Conservation (phyloP, 2,113 vertebrate species). For the Rhinoderma darwinii region DNA sequence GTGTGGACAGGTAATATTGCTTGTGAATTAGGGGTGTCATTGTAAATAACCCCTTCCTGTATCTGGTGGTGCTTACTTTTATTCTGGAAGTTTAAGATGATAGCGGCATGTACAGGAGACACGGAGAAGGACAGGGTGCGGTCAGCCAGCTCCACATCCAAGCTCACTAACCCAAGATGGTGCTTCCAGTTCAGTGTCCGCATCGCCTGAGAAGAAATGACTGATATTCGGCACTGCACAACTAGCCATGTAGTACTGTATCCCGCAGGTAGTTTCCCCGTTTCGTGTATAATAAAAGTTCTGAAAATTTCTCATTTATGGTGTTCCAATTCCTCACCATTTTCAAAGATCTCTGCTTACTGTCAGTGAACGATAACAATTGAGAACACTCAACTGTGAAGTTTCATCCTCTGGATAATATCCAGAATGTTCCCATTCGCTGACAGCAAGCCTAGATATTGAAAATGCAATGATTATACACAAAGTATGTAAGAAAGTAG, state of each 20-base stretch:
- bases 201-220: slow-evolving; percentile 83
- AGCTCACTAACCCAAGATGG: slow-evolving; percentile 89
- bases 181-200: slow-evolving; percentile 97
- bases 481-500: not conserved
- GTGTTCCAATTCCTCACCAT: no score
- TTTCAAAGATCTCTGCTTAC: no score
- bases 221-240: no score
- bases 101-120: slow-evolving; percentile 90
- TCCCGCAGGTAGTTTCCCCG: no score
- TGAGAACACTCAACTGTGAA: no score
- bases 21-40: no score
- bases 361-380: no score
- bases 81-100: slow-evolving; percentile 94
- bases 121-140: slow-evolving; percentile 89
- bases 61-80: slow-evolving; percentile 72
- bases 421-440: not conserved
- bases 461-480: no score
- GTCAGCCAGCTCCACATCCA: slow-evolving; percentile 93
- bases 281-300: no score
- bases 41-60: not conserved
- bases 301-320: no score
- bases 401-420: not conserved
- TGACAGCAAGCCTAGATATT: not conserved
- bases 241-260: no score
- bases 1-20: no score